phyloP scores from a whole-genome alignment of 1,140 invertebrate genomes.

The Paracyclopina nana region DNA sequence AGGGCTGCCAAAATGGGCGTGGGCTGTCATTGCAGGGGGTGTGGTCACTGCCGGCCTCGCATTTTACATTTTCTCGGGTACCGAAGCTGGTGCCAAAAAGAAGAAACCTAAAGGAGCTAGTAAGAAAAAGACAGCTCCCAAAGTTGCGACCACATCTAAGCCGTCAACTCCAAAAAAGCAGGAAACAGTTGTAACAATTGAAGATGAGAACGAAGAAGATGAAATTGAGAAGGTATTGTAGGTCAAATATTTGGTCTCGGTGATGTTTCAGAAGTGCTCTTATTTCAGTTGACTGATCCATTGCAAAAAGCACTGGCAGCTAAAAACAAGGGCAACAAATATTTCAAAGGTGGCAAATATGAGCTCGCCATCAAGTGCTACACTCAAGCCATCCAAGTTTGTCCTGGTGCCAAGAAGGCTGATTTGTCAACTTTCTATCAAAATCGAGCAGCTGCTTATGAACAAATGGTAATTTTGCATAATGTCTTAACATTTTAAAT shows the following conservation, averaged over 20 bases:
- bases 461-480: constrained; percentile 52
- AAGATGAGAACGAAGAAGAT: too few relatives aligned
- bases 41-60: not conserved
- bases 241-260: not conserved
- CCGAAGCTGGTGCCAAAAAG: not conserved
- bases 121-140: not conserved
- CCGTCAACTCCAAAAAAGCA: too few relatives aligned
- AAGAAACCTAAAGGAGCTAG: not conserved
- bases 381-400: constrained; percentile 64
- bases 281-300: not conserved
- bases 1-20: not conserved
- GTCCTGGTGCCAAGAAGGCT: constrained; percentile 45
- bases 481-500: too few relatives aligned
- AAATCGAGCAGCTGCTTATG: constrained; percentile 82
- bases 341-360: constrained; percentile 64
- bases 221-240: too few relatives aligned
- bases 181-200: too few relatives aligned
- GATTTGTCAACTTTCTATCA: constrained; percentile 80
- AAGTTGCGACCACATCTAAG: not conserved
- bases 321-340: constrained; percentile 44
- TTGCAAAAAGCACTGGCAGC: not conserved
- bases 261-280: not conserved
- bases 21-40: not conserved
- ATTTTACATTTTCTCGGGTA: not conserved
- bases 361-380: constrained; percentile 70